Base-by-base conservation (phyloP, 1,140 invertebrate species). In the Lordiphosa clarofinis region DNA sequence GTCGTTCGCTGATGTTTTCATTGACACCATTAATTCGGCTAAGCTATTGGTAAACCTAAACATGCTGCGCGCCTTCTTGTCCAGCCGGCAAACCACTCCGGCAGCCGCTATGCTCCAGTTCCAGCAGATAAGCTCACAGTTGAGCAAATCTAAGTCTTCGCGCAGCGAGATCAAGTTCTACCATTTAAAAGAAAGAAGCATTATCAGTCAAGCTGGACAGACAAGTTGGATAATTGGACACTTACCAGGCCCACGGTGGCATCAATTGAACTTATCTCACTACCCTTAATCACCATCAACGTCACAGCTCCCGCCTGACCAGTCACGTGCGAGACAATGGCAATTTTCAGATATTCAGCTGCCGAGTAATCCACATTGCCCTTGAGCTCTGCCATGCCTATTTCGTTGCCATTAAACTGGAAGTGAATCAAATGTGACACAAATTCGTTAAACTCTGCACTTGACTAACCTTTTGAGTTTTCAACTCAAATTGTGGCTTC, bases 401-500 rank as follows among this genome's bases (percentile, higher is more conserved):
- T 40, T 37, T 72, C 63, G 12, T 64, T 21, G 6, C 67, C 63
- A 8, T 67, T 67, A 10, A 63, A 59, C 82, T 87, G n/a, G 7
- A 19, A 28, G 3, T n/a, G n/a, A 4, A 1, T 11, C 12, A 48
- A 56, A 47, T 58, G 33, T 43, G 31, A 19, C 8, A 38, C 4
- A 31, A 2, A n/a, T 8, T 8, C 13, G 10, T 7, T 7, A 7
- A 7, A 2, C 5, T 15, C 4, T 10, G n/a, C n/a, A 50, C 12
- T n/a, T 36, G 52, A 68, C 89, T 87, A 62, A 93, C 93, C 55
- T 91, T 90, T 68, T 91, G 91, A 15, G 87, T 89, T 65, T 92
- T 90, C 28, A 94, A 88, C 47, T 90, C 68, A 31, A 94, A 90
- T 55, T 92, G 91, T 9, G 96, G 96, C 75, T 94, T 91, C 2